These are phyloP conservation scores for Octodonta nipae DNA, from an alignment of 2,888 invertebrate genomes.

Conservation along the genomic window DNA sequence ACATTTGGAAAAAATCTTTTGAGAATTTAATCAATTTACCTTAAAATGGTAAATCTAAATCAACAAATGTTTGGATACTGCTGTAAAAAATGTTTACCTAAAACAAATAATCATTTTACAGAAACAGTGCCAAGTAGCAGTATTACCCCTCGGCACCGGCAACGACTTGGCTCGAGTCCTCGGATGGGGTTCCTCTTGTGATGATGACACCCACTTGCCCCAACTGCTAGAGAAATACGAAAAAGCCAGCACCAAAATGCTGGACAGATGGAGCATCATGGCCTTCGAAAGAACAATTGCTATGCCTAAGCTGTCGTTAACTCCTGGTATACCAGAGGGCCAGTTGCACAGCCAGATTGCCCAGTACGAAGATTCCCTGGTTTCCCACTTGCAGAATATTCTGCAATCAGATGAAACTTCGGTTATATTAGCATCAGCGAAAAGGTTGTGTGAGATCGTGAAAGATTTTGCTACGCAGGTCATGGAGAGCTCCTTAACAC, in stretches of 20 bases:
- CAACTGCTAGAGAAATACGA: conserved; percentile 87
- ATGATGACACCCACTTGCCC: conserved; percentile 86
- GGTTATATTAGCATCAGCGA: conserved; percentile 57
- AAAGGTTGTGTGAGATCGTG: conserved; percentile 61
- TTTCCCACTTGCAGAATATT: conserved; percentile 72
- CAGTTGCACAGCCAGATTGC: conserved; percentile 44
- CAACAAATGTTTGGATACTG: no score
- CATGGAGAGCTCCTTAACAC: conserved; percentile 42
- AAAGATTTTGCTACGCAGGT: conserved; percentile 58
- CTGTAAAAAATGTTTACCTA: no score
- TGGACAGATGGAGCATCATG: conserved; percentile 94
- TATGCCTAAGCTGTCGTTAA: conserved; percentile 40
- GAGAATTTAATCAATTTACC: no score
- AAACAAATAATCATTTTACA: no score
- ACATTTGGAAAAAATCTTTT: no score
- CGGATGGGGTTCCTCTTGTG: conserved; percentile 94
- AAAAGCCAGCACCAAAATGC: conserved; percentile 92
- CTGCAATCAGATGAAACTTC: conserved; percentile 68
- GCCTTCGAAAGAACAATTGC: conserved; percentile 69
- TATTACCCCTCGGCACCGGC: conserved; percentile 88
- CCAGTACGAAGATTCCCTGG: conserved; percentile 64
- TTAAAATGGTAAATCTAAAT: no score
- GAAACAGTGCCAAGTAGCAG: conserved; percentile 89
- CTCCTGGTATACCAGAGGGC: conserved; percentile 37
- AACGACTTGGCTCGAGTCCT: conserved; percentile 90